phyloP scores from a whole-genome alignment of 2,888 invertebrate genomes.

The Eudemis profundana region DNA sequence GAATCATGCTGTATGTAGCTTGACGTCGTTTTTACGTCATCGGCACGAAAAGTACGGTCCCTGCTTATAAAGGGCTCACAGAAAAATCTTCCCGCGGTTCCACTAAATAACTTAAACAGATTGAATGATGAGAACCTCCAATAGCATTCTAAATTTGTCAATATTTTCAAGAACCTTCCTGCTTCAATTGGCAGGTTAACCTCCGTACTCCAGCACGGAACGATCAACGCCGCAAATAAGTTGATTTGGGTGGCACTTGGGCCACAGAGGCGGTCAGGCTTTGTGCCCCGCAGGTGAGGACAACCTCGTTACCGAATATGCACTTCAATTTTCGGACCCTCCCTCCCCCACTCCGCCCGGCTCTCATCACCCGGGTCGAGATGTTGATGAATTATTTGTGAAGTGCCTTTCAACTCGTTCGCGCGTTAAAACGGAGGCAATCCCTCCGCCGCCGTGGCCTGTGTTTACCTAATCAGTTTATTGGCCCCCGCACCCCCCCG shows the following conservation, averaged over 20 bases:
- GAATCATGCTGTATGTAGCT: too few relatives aligned
- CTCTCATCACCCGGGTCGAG: constrained; percentile 61
- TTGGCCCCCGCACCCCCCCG: constrained; percentile 57
- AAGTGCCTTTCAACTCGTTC: constrained; percentile 84
- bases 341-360: constrained; percentile 57
- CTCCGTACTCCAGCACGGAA: not conserved
- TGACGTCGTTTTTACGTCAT: too few relatives aligned
- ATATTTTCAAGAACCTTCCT: constrained; percentile 7
- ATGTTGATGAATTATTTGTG: constrained; percentile 83
- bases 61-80: too few relatives aligned
- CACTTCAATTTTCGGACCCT: constrained; percentile 80
- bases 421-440: constrained; percentile 84
- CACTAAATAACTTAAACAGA: constrained; percentile 10
- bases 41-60: too few relatives aligned
- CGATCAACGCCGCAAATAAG: constrained; percentile 33
- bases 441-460: constrained; percentile 54
- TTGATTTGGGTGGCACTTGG: constrained; percentile 35
- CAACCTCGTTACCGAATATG: constrained; percentile 80
- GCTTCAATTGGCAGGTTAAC: constrained; percentile 9
- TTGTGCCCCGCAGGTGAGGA: constrained; percentile 48
- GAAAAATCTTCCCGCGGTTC: not conserved
- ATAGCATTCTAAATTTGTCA: constrained; percentile 14
- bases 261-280: constrained; percentile 41
- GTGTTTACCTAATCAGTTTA: constrained; percentile 82
- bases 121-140: not conserved